Evolutionary conservation across 2,797 vertebrate species (phyloP).

Genomic region (Oophaga sylvatica): DNA sequence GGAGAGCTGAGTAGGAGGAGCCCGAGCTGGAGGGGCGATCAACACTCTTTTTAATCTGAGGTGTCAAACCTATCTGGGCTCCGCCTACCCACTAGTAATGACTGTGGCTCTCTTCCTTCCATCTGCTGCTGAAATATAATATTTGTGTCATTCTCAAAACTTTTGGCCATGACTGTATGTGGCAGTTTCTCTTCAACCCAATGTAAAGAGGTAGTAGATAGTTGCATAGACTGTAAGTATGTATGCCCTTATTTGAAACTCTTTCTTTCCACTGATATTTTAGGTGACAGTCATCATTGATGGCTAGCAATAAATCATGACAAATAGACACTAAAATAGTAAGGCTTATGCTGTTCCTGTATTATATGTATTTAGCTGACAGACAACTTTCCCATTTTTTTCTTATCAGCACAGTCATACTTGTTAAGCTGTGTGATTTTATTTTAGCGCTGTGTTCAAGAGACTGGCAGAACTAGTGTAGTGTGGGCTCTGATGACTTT

Average conservation of each 20-base stretch:
- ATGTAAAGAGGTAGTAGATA: too few relatives aligned
- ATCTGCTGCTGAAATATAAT: too few relatives aligned
- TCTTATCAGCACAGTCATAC: not conserved
- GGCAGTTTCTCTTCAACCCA: too few relatives aligned
- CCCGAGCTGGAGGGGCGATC: too few relatives aligned
- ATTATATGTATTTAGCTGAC: not conserved
- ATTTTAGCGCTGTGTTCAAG: not conserved
- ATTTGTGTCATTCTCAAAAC: too few relatives aligned
- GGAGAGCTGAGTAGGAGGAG: too few relatives aligned
- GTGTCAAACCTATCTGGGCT: too few relatives aligned
- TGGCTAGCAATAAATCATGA: not conserved
- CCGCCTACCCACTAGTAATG: too few relatives aligned
- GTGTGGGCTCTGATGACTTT: constrained; percentile 30
- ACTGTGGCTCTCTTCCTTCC: too few relatives aligned
- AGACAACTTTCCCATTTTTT: not conserved
- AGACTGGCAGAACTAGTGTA: not conserved
- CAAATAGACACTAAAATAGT: not conserved
- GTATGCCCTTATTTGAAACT: not conserved
- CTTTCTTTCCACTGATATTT: not conserved
- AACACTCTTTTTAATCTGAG: too few relatives aligned
- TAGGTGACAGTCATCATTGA: not conserved
- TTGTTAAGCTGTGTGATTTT: constrained; percentile 8
- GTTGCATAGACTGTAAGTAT: too few relatives aligned
- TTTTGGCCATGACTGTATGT: too few relatives aligned
- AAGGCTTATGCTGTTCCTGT: not conserved